Percentiles rank a stretch among this genome's conserved stretches.
Conservation (phyloP, 2,113 vertebrate genomes). For the Donacobius atricapilla region DNA sequence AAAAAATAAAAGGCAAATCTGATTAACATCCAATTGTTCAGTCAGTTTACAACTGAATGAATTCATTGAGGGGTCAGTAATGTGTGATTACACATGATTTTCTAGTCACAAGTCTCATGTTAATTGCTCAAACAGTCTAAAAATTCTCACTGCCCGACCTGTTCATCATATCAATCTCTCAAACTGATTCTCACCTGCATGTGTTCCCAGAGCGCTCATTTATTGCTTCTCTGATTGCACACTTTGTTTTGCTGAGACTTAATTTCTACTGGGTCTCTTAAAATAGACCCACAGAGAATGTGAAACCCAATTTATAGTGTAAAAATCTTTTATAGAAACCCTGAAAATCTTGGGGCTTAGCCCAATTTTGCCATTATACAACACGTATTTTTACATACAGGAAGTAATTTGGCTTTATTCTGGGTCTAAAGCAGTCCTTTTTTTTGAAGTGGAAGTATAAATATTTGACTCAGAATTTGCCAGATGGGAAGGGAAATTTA, state of each 20-base stretch:
- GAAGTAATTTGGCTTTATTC: background rate
- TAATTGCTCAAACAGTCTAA: background rate
- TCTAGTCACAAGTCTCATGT: background rate
- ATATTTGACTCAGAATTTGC: background rate
- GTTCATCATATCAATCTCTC: background rate
- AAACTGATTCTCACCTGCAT: background rate
- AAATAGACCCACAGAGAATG: background rate
- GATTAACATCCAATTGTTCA: background rate
- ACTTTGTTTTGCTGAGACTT: slow-evolving; percentile 19
- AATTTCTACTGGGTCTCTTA: slow-evolving; percentile 14
- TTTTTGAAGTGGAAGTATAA: background rate
- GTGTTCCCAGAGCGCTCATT: background rate
- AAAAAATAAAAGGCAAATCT: background rate
- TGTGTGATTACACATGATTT: background rate
- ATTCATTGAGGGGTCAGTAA: background rate
- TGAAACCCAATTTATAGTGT: background rate
- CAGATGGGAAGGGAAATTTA: background rate
- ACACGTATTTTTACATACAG: background rate
- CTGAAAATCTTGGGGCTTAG: background rate
- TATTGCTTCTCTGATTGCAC: slow-evolving; percentile 12
- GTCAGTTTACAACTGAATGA: background rate
- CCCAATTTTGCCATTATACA: background rate
- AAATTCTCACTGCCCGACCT: background rate
- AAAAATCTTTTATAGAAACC: background rate
- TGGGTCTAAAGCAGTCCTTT: background rate